phyloP scores from a whole-genome alignment of 2,888 invertebrate species.

The Nowickia ferox region DNA sequence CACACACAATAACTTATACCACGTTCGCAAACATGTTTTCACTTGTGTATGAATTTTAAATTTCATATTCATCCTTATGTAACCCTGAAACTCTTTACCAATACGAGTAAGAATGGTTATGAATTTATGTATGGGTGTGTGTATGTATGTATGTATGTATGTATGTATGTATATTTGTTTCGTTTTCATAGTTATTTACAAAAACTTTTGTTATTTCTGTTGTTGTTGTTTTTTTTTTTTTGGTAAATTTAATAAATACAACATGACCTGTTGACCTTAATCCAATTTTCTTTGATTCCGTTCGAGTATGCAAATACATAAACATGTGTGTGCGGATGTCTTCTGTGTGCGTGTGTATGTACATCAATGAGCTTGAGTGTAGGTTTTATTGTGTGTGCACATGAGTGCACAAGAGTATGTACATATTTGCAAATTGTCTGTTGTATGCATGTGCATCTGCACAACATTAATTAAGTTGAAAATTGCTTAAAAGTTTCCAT shows the following conservation, averaged over 20 bases:
- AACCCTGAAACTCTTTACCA: conserved; percentile 20
- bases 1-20: background rate
- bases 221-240: conserved; percentile 46
- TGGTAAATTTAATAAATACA: conserved; percentile 66
- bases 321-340: background rate
- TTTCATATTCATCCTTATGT: conserved; percentile 31
- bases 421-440: background rate
- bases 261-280: conserved; percentile 73
- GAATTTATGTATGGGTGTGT: conserved; percentile 72
- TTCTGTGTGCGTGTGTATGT: background rate
- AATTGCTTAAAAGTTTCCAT: conserved; percentile 50
- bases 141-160: too few species aligned
- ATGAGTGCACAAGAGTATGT: background rate
- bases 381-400: background rate
- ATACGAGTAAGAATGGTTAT: conserved; percentile 31
- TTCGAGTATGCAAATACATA: background rate
- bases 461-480: conserved; percentile 55
- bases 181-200: conserved; percentile 29
- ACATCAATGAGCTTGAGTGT: background rate
- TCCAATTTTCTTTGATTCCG: conserved; percentile 63
- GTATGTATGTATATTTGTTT: conserved; percentile 64
- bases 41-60: conserved; percentile 20
- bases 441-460: background rate
- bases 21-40: background rate
- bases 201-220: conserved; percentile 17